Evolutionary conservation across 2,797 vertebrate species (phyloP), one percentile per base, ranked within the genome.

Genomic region (Enteromius argenteus): DNA sequence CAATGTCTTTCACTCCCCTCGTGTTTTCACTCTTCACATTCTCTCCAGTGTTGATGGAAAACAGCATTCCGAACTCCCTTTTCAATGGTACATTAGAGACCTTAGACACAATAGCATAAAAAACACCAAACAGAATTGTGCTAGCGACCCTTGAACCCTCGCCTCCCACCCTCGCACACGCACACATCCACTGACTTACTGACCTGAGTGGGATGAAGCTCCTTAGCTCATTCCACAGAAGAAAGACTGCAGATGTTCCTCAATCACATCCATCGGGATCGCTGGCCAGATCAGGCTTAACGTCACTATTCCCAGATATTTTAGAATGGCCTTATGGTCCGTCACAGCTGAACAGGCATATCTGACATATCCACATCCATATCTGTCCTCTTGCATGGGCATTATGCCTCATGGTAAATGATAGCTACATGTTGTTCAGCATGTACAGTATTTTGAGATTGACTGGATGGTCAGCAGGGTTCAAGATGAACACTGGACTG

Each of bases 181-280:
- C 83, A 85, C 56, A 19, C 83, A 84, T 69, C 30, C 76, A 84
- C 69, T 74, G 76, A 80, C 81, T 67, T n/a, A 49, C 81, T 81
- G 80, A 74, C 74, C 67, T 84, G 87, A 84, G 89, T 89, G 87
- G 89, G 89, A 73, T 78, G 87, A 80, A 85, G 79, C 83, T 73
- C 67, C 75, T 35, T 78, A 77, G 84, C 66, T 75, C 84, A 73
- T 80, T 42, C 79, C 84, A 64, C 42, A 30, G 64, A 76, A 69
- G 71, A 82, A 85, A 84, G 67, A 80, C 51, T 83, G 69, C 89
- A 89, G 89, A 89, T 89, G 89, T 88, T 87, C 35, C 79, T 83
- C 84, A 86, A 85, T 84, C 79, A 84, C 84, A 87, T 88, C 86
- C 87, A 89, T 84, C 80, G 83, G 87, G 81, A 88, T 62, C 23